These are phyloP conservation scores for Cyrtonyx montezumae DNA, from an alignment of 2,113 vertebrate genomes.

Conservation along the genomic window DNA sequence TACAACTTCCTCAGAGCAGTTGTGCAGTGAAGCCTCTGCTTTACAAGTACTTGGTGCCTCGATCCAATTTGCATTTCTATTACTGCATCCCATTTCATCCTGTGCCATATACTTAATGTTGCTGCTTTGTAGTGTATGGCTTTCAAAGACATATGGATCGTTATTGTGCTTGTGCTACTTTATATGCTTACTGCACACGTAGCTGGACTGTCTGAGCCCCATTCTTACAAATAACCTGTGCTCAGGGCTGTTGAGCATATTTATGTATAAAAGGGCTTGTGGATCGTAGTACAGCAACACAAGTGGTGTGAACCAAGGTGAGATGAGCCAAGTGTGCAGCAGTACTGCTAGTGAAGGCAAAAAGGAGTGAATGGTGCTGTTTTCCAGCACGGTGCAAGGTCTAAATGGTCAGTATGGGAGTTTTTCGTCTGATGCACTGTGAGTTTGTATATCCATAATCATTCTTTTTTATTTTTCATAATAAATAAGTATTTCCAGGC, in stretches of 20 bases:
- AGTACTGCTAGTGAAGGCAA: background rate
- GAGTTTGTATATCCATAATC: background rate
- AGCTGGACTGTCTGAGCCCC: background rate
- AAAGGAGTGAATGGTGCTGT: no score
- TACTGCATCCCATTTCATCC: background rate
- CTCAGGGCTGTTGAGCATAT: fast-evolving
- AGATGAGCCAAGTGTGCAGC: background rate
- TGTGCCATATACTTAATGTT: fast-evolving
- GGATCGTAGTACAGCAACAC: fast-evolving
- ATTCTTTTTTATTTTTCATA: background rate
- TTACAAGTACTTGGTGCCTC: background rate
- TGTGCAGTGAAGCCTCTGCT: background rate
- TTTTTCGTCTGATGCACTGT: fast-evolving
- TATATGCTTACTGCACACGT: background rate
- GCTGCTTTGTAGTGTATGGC: fast-evolving
- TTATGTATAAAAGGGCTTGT: fast-evolving
- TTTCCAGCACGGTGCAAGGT: background rate
- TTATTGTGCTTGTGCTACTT: fast-evolving
- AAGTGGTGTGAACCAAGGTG: background rate
- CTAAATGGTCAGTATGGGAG: background rate
- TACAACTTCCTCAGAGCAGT: fast-evolving
- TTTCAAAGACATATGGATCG: fast-evolving
- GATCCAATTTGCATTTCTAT: background rate
- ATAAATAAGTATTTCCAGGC: slow-evolving; percentile 8
- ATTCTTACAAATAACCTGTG: fast-evolving